These are phyloP conservation scores for Apostichopus japonicus DNA, from an alignment of 35 echinoderm and acorn worm genomes.

Conservation along the genomic window DNA sequence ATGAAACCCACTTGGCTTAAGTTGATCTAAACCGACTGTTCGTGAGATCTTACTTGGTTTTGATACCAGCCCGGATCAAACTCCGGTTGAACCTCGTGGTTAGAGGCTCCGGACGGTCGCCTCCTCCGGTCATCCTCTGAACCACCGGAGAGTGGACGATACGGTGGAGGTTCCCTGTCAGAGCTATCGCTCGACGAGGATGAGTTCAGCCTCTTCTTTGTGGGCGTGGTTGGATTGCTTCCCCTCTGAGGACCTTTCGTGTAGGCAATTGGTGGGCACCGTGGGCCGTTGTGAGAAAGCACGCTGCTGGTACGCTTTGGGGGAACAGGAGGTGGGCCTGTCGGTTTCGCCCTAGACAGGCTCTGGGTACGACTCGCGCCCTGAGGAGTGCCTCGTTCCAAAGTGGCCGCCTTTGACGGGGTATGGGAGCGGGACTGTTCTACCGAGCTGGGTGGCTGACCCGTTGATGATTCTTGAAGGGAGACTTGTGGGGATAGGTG, in stretches of 20 bases:
- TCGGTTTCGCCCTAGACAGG: slow-evolving; percentile 25
- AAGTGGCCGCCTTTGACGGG: slow-evolving; percentile 20
- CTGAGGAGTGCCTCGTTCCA: slow-evolving; percentile 36
- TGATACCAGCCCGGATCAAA: slow-evolving; percentile 9
- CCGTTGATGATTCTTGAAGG: slow-evolving; percentile 39
- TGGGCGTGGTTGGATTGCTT: slow-evolving; percentile 12
- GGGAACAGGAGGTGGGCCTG: slow-evolving; percentile 19
- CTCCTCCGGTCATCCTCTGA: slow-evolving; percentile 12
- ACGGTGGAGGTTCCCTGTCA: slow-evolving; percentile 19
- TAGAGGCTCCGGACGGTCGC: slow-evolving; percentile 24
- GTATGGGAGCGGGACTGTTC: slow-evolving; percentile 39
- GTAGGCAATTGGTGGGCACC: slow-evolving; percentile 32
- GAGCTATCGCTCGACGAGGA: slow-evolving; percentile 32
- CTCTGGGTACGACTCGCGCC: slow-evolving; percentile 30
- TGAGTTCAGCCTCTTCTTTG: slow-evolving; percentile 35
- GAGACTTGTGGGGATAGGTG: slow-evolving; percentile 39
- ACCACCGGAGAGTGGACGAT: neutral
- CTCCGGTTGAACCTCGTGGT: slow-evolving; percentile 5
- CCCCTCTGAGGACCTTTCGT: neutral
- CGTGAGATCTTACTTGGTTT: neutral
- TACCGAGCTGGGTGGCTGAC: neutral
- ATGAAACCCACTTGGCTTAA: no score
- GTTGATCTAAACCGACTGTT: slow-evolving; percentile 7
- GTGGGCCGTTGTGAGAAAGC: slow-evolving; percentile 32
- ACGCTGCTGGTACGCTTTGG: slow-evolving; percentile 42